These are phyloP conservation scores for Neodiprion virginianus DNA, from an alignment of 1,140 invertebrate species.

Conservation along the genomic window DNA sequence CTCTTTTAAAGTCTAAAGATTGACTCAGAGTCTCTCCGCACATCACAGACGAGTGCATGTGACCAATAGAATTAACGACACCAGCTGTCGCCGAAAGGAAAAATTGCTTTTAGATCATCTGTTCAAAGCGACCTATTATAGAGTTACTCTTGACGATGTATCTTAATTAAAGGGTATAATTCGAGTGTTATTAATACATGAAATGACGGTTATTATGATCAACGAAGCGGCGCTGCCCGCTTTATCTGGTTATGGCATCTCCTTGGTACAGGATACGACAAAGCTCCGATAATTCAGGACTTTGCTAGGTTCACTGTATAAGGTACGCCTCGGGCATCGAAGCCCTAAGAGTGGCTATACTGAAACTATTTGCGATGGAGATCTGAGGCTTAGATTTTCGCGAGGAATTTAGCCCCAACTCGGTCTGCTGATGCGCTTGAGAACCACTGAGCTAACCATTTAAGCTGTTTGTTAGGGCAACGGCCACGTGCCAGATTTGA, in stretches of 20 bases:
- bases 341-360: neutral
- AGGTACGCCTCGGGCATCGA: neutral
- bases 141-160: constrained; percentile 26
- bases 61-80: constrained; percentile 35
- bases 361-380: neutral
- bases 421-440: neutral
- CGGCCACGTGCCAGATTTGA: constrained; percentile 3
- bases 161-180: constrained; percentile 29
- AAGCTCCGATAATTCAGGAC: neutral
- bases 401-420: neutral
- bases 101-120: constrained; percentile 18
- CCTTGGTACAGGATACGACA: neutral
- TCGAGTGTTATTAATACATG: constrained; percentile 28
- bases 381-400: neutral
- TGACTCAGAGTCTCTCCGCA: no score
- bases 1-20: no score
- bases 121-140: neutral
- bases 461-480: constrained; percentile 6
- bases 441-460: neutral
- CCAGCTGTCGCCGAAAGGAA: constrained; percentile 40
- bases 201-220: constrained; percentile 16
- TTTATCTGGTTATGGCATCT: neutral
- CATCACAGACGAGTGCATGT: neutral
- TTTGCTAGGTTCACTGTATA: neutral
- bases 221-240: neutral